These are phyloP conservation scores for Halocynthia roretzi DNA, from an alignment of 23 tunicate species.

Conservation along the genomic window DNA sequence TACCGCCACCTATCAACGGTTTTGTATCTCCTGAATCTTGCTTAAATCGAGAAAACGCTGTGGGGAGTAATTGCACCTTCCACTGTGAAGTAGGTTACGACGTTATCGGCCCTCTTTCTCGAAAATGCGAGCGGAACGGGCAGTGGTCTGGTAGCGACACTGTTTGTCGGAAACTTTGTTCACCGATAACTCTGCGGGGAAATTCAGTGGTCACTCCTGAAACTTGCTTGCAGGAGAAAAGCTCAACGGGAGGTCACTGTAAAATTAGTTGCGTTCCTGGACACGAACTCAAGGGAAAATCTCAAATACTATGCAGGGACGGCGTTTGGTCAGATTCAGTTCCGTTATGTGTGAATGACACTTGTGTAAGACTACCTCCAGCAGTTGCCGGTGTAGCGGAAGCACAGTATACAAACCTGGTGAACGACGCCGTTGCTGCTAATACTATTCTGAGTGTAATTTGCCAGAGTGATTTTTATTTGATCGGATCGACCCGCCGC, in stretches of 20 bases:
- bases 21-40: slow-evolving; percentile 24
- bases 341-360: slow-evolving; percentile 1
- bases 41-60: background rate
- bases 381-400: background rate
- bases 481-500: slow-evolving; percentile 3
- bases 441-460: background rate
- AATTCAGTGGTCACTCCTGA: slow-evolving; percentile 12
- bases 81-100: slow-evolving; percentile 7
- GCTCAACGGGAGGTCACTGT: slow-evolving; percentile 15
- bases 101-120: slow-evolving; percentile 4
- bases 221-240: slow-evolving; percentile 3
- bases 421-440: slow-evolving; percentile 11
- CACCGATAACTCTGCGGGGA: background rate
- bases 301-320: slow-evolving; percentile 1
- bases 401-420: background rate
- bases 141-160: slow-evolving; percentile 27
- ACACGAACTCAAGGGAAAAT: background rate
- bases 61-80: slow-evolving; percentile 8
- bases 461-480: slow-evolving; percentile 5
- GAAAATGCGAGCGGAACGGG: slow-evolving; percentile 7
- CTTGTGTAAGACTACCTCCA: background rate
- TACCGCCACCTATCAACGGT: slow-evolving; percentile 28
- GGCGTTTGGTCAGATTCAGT: slow-evolving; percentile 21
- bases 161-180: slow-evolving; percentile 20
- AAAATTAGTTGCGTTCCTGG: slow-evolving; percentile 12